A percentile compares a stretch with the other conserved stretches of the same genome.
Evolutionary conservation across 2,797 vertebrate genomes (phyloP).

Genomic region (Pelochelys cantorii): DNA sequence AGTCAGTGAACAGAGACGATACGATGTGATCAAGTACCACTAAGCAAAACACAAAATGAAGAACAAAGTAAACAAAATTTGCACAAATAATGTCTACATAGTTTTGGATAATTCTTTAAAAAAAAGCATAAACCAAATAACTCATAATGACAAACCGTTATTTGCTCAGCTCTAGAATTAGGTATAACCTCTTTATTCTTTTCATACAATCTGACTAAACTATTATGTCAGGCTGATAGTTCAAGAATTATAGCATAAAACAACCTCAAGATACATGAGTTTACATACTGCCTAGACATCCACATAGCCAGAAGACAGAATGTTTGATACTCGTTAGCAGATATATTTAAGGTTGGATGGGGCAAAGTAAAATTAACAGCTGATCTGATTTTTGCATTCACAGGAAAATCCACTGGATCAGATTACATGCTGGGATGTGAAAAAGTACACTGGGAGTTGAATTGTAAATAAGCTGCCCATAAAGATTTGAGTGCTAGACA

Average conservation of each 20-base stretch:
- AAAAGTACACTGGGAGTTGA: accelerated
- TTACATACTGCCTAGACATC: accelerated
- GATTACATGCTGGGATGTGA: accelerated
- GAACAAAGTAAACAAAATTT: background rate
- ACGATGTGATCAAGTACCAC: accelerated
- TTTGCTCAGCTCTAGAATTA: background rate
- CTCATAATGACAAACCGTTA: no score
- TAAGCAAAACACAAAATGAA: background rate
- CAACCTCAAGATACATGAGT: background rate
- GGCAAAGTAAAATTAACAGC: background rate
- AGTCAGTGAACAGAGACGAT: background rate
- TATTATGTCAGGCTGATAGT: background rate
- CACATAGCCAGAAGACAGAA: background rate
- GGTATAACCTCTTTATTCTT: background rate
- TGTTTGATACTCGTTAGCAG: accelerated
- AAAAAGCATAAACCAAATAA: background rate
- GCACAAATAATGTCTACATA: accelerated
- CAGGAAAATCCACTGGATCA: accelerated
- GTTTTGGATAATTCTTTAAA: background rate
- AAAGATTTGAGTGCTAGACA: no score
- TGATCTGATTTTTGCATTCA: background rate
- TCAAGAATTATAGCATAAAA: background rate
- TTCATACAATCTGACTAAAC: background rate
- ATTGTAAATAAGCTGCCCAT: background rate
- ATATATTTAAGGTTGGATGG: background rate